Evolutionary conservation across 2,113 vertebrate species (phyloP), one percentile per base, ranked within the genome.

Genomic region (Panthera tigris): DNA sequence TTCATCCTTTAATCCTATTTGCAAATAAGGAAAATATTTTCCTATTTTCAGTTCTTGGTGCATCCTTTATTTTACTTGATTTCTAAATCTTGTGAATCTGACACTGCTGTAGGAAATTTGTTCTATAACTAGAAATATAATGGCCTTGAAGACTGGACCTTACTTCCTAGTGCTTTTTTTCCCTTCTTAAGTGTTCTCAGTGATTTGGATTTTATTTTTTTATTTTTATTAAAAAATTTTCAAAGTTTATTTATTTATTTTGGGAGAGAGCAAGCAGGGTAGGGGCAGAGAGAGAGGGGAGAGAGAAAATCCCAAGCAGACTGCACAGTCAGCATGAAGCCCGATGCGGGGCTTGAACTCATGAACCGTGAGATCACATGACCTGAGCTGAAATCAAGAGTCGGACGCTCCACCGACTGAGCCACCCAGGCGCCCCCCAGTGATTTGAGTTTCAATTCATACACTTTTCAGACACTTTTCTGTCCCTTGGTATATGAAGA

Each of bases 1-100:
- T 80, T 82, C 16, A 48, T 36, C 45, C 61, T 95, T 96, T 89
- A 96, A 87, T 95, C 5, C 41, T 83, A 71, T 91, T 91, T 69
- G 66, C 81, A 96, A 97, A 95, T 0, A 1, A 95, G 33, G 5
- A 90, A 88, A 91, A 73, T 50, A 55, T 13, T 91, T 93, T 55
- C 45, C 66, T 73, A 9, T 89, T 96, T 91, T 84, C 10, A 57
- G 18, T 91, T 95, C 36, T 73, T 19, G 52, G 52, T n/a, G 13
- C 7, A 79, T 55, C 29, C 65, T 94, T 92, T 41, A 92, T 36
- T 91, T 73, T 29, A 89, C 33, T 41, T 23, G 57, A 78, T n/a
- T 82, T 83, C 50, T 97, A 63, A 73, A 85, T 73, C 11, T 48
- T 4, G 12, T 15, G 39, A 69, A 68, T 74, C 61, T 78, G 74